Conservation (phyloP, 2,113 vertebrate genomes). For the Pygoscelis adeliae region DNA sequence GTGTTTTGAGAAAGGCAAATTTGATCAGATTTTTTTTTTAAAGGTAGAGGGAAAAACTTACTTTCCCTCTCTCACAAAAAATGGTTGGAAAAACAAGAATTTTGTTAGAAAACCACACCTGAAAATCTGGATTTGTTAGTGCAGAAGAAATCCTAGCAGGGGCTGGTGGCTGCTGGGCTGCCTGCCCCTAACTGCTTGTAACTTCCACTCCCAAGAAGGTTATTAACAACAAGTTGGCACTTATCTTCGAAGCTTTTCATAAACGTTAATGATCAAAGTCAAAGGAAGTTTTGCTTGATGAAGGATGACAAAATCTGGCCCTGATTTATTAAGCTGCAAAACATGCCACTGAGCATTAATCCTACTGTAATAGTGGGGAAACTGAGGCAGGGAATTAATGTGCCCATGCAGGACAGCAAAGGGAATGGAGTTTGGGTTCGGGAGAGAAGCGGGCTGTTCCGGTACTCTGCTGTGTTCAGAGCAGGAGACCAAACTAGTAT, state of each 20-base stretch:
- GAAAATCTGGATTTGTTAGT: constrained; percentile 7
- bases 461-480: background rate
- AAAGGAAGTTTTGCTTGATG: background rate
- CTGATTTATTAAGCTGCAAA: background rate
- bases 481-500: background rate
- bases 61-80: background rate
- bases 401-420: background rate
- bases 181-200: background rate
- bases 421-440: background rate
- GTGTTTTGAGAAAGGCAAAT: constrained; percentile 48
- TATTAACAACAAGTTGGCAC: constrained; percentile 23
- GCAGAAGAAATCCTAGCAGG: constrained; percentile 27
- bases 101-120: background rate
- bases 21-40: constrained; percentile 16
- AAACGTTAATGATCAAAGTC: constrained; percentile 34
- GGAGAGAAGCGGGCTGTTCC: accelerated
- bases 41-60: background rate
- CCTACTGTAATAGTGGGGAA: background rate
- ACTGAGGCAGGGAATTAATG: background rate
- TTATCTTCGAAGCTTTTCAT: background rate
- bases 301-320: background rate
- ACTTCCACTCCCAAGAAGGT: constrained; percentile 1
- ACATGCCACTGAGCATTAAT: background rate
- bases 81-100: background rate
- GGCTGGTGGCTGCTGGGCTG: constrained; percentile 21